Conservation (phyloP, 2,888 invertebrate species). For the Teleiodes luculella region DNA sequence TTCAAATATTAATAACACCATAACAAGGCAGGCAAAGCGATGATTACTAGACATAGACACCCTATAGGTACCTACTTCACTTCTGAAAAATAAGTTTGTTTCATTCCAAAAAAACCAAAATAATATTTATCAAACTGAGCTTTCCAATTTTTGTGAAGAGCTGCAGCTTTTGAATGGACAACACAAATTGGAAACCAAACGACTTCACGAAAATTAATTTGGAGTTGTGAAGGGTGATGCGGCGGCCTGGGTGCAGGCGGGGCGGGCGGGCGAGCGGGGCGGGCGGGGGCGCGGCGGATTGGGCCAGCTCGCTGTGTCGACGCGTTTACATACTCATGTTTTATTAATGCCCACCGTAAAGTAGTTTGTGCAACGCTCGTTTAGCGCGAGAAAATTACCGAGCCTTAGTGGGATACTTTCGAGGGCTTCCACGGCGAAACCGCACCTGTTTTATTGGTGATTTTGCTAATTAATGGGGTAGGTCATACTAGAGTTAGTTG, state of each 20-base stretch:
- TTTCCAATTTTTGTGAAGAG: background rate
- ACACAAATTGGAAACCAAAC: constrained; percentile 8
- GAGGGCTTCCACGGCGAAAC: constrained; percentile 37
- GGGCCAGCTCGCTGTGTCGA: constrained; percentile 28
- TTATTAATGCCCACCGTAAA: constrained; percentile 61
- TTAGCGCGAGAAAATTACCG: constrained; percentile 48
- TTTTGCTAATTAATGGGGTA: constrained; percentile 1
- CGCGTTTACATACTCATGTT: constrained; percentile 55
- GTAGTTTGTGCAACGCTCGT: constrained; percentile 53
- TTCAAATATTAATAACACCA: too few relatives aligned
- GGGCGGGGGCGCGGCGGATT: background rate
- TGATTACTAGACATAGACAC: too few relatives aligned
- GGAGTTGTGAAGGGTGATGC: constrained; percentile 6
- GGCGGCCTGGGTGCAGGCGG: constrained; percentile 13
- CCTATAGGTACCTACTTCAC: too few relatives aligned
- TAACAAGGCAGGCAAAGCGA: too few relatives aligned
- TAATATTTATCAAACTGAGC: too few relatives aligned
- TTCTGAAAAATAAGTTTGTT: too few relatives aligned
- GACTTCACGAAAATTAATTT: constrained; percentile 1
- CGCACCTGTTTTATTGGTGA: constrained; percentile 16
- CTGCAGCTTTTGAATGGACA: constrained; percentile 3
- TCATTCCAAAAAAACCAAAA: too few relatives aligned
- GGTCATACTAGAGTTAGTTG: background rate
- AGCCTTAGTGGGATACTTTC: constrained; percentile 44
- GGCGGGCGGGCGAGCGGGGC: constrained; percentile 1